These are phyloP conservation scores for Deilephila elpenor DNA, from an alignment of 2,888 invertebrate species.

Conservation along the genomic window DNA sequence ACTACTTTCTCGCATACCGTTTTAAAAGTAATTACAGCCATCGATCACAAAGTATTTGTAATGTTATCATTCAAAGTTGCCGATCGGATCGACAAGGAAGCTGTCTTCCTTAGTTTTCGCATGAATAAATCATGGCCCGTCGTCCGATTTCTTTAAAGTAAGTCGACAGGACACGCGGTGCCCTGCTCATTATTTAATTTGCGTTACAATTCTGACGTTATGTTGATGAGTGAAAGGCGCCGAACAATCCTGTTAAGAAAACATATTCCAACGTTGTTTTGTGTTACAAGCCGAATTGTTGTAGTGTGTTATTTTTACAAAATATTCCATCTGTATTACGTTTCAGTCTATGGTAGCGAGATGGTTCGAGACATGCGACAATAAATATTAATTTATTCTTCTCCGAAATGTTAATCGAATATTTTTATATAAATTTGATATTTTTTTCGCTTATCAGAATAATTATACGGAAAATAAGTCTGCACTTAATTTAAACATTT, in stretches of 20 bases:
- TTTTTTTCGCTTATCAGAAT: no score
- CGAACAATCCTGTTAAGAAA: conserved; percentile 16
- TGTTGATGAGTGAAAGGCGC: conserved; percentile 22
- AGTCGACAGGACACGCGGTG: neutral
- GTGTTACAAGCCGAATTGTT: neutral
- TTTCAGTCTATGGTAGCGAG: no score
- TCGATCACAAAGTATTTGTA: neutral
- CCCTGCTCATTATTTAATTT: conserved; percentile 13
- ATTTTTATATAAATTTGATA: no score
- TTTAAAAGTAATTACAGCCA: conserved; percentile 6
- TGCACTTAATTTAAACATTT: no score
- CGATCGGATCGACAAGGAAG: neutral
- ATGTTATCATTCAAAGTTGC: neutral
- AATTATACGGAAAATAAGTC: no score
- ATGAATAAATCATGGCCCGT: conserved; percentile 9
- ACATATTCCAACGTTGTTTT: neutral
- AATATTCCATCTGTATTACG: neutral
- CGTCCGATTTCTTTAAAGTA: conserved; percentile 10
- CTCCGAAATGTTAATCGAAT: no score
- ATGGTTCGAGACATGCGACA: no score
- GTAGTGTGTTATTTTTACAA: neutral
- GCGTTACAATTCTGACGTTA: conserved; percentile 9
- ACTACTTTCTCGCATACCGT: neutral
- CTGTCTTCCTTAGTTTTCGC: neutral
- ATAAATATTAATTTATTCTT: no score